These are phyloP conservation scores for Acanthococcus lagerstroemiae DNA, from an alignment of 2,888 invertebrate genomes.

Conservation along the genomic window DNA sequence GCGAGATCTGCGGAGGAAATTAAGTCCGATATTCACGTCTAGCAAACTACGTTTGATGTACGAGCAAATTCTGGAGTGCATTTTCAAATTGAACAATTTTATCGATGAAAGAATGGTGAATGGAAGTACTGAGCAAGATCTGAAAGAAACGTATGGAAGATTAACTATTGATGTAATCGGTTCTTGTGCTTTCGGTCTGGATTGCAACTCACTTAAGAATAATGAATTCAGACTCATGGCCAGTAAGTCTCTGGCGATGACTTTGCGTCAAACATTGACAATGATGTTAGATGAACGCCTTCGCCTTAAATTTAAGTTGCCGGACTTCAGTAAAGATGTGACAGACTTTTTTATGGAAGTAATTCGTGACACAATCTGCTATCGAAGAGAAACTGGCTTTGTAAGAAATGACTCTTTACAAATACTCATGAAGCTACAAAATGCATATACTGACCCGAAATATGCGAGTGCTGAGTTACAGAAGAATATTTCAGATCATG, in stretches of 20 bases:
- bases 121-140: background rate
- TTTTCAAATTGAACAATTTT: constrained; percentile 6
- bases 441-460: constrained; percentile 2
- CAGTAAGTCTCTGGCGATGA: constrained; percentile 3
- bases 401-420: constrained; percentile 17
- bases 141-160: background rate
- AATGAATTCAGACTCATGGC: constrained; percentile 5
- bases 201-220: constrained; percentile 33
- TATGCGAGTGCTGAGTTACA: too few relatives aligned
- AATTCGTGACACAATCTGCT: constrained; percentile 31
- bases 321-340: constrained; percentile 34
- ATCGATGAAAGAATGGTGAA: background rate
- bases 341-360: constrained; percentile 37
- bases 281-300: constrained; percentile 28
- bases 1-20: constrained; percentile 41
- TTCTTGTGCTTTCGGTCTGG: constrained; percentile 15
- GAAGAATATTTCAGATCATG: too few relatives aligned
- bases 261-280: constrained; percentile 35
- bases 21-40: constrained; percentile 43
- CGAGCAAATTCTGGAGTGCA: constrained; percentile 32
- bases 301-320: constrained; percentile 33
- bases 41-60: constrained; percentile 40
- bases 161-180: constrained; percentile 20
- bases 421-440: constrained; percentile 29
- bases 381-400: background rate